Evolutionary conservation across 2,888 invertebrate species (phyloP).

Genomic region (Odontothrips loti): DNA sequence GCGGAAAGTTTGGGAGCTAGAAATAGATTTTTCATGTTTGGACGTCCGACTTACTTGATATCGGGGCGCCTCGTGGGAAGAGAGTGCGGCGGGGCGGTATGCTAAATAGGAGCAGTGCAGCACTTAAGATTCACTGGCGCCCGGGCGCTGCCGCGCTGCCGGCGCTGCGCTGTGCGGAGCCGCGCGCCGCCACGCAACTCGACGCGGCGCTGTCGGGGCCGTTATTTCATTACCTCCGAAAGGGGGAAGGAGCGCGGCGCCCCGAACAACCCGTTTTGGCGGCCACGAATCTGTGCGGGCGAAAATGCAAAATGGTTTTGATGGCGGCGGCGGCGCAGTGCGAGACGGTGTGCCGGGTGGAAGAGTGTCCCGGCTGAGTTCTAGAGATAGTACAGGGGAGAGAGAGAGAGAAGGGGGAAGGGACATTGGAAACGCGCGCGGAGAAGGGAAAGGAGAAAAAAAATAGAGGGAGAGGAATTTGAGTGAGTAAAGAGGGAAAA

Average conservation of each 20-base stretch:
- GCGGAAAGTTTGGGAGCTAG: constrained; percentile 21
- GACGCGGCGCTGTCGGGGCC: background rate
- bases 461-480: background rate
- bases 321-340: background rate
- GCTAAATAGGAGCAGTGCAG: constrained; percentile 3
- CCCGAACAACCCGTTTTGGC: background rate
- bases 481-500: background rate
- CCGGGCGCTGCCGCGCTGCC: background rate
- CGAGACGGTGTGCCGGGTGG: background rate
- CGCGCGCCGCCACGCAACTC: background rate
- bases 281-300: background rate
- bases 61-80: background rate
- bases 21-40: constrained; percentile 26
- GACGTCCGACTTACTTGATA: background rate
- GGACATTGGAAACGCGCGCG: background rate
- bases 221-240: constrained; percentile 12
- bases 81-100: background rate
- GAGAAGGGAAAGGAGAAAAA: background rate
- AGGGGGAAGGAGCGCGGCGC: background rate
- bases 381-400: no score
- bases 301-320: background rate
- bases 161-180: no score
- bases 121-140: constrained; percentile 22
- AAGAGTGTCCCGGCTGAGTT: no score
- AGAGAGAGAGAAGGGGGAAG: background rate